Conservation (phyloP, 2,797 vertebrate genomes). For the Paguma larvata region DNA sequence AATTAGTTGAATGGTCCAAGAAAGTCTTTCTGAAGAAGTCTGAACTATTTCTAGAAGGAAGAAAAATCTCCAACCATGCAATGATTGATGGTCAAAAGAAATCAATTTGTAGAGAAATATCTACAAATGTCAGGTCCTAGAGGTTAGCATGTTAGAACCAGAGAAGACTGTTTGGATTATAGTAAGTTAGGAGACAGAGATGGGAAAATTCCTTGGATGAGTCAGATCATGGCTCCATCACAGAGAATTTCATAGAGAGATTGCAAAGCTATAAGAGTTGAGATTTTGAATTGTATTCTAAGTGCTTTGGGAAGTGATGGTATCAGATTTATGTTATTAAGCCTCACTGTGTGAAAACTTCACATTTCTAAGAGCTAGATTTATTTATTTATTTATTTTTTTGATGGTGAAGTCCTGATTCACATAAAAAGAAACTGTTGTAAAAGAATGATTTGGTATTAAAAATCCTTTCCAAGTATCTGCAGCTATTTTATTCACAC, state of each 20-base stretch:
- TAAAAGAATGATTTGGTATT: not conserved
- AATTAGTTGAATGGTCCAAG: not conserved
- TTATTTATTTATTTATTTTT: not conserved
- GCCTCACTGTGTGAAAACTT: not conserved
- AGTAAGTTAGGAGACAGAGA: not conserved
- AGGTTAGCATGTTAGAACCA: not conserved
- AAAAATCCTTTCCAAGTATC: conserved; percentile 65
- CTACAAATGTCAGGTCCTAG: not conserved
- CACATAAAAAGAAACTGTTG: conserved; percentile 18
- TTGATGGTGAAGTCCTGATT: not conserved
- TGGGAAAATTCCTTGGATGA: not conserved
- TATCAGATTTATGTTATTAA: not conserved
- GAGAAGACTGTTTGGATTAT: not conserved
- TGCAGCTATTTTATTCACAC: conserved; percentile 52
- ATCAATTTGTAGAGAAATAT: not conserved
- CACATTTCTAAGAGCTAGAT: conserved; percentile 43
- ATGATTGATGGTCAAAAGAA: not conserved
- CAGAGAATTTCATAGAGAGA: not conserved
- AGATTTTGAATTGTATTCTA: not conserved
- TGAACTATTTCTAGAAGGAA: not conserved
- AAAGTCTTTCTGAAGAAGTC: not conserved
- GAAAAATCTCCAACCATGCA: not conserved
- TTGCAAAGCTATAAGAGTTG: not conserved
- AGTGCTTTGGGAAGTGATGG: not conserved
- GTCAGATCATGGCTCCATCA: not conserved